phyloP scores from a whole-genome alignment of 2,888 invertebrate species.

The Odontocolon sp. region DNA sequence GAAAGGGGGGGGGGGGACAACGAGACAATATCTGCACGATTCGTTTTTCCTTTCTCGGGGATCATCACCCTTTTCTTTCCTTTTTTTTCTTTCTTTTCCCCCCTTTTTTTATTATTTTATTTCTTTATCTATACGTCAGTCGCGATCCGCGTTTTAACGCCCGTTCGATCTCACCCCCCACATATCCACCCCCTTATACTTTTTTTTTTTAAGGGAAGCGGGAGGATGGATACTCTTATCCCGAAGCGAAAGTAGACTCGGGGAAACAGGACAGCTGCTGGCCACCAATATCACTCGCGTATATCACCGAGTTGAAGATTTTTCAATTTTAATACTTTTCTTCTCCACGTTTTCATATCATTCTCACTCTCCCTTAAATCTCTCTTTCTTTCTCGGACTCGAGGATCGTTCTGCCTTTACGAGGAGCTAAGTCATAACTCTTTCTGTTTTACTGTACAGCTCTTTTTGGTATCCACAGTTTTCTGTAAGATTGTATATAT shows the following conservation, averaged over 20 bases:
- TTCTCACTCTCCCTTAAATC: neutral
- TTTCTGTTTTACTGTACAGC: neutral
- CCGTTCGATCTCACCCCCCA: constrained; percentile 47
- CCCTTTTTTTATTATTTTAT: constrained; percentile 36
- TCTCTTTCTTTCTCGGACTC: neutral
- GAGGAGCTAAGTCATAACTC: constrained; percentile 76
- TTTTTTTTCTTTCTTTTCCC: constrained; percentile 48
- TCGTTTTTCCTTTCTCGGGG: constrained; percentile 55
- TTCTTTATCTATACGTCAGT: constrained; percentile 56
- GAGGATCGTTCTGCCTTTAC: constrained; percentile 69
- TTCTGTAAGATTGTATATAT: too few relatives aligned
- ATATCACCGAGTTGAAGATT: constrained; percentile 76
- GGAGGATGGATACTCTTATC: neutral
- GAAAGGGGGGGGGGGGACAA: constrained; percentile 62
- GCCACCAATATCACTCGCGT: constrained; percentile 79
- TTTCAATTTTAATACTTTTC: constrained; percentile 80
- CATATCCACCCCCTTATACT: too few relatives aligned
- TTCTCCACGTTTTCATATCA: constrained; percentile 18
- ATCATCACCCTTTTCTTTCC: constrained; percentile 41
- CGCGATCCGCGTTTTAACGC: constrained; percentile 44
- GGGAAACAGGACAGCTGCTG: constrained; percentile 78
- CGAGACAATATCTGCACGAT: constrained; percentile 77
- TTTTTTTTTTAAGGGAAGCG: constrained; percentile 27
- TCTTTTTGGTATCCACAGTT: too few relatives aligned
- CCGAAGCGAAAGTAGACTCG: constrained; percentile 40